Evolutionary conservation across 2,113 vertebrate species (phyloP).

Genomic region (Pogona vitticeps): DNA sequence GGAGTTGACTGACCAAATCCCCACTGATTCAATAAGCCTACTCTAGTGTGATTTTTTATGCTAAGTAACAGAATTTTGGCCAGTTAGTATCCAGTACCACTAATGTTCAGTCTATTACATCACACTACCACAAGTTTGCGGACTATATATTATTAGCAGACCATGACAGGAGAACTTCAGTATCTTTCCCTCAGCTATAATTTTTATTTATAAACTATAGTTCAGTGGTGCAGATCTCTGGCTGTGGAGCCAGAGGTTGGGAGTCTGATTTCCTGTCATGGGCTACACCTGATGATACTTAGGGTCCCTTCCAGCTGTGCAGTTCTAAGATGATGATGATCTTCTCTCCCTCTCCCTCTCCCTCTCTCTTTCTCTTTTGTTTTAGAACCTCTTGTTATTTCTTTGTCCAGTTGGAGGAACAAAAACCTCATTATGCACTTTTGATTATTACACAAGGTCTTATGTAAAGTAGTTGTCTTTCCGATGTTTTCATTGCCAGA

Average conservation of each 20-base stretch:
- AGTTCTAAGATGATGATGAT: no score
- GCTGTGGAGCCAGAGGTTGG: background rate
- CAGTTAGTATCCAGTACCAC: background rate
- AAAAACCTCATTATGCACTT: slow-evolving; percentile 37
- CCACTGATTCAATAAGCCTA: no score
- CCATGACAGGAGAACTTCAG: background rate
- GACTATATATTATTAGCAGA: background rate
- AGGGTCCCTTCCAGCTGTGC: background rate
- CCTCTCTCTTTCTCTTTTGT: slow-evolving; percentile 9
- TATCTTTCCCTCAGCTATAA: slow-evolving; percentile 26
- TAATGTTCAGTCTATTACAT: background rate
- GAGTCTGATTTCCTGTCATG: no score
- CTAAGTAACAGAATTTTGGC: background rate
- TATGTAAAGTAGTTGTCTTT: slow-evolving; percentile 19
- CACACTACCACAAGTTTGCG: background rate
- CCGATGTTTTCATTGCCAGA: background rate
- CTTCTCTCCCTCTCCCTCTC: no score
- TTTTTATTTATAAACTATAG: slow-evolving; percentile 14
- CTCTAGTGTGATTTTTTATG: no score
- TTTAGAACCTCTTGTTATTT: slow-evolving; percentile 42
- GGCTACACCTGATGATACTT: background rate
- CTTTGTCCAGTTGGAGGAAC: slow-evolving; percentile 22
- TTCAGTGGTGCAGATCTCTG: no score
- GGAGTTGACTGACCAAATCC: no score
- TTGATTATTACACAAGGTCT: slow-evolving; percentile 23